phyloP scores from a whole-genome alignment of 1,140 invertebrate species.

The Aphelenchoides fujianensis region DNA sequence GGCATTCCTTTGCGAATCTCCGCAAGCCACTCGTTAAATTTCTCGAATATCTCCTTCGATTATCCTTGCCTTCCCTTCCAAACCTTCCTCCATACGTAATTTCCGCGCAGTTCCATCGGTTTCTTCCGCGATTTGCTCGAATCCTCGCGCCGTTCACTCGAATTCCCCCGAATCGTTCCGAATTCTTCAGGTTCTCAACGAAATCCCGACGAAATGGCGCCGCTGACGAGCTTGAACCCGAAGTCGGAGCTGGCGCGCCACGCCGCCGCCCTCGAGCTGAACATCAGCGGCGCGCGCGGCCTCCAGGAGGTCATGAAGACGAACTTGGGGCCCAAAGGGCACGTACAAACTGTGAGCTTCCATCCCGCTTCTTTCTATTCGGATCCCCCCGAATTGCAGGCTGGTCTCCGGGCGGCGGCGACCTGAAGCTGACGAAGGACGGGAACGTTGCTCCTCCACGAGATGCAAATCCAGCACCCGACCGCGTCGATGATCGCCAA shows the following conservation, averaged over 20 bases:
- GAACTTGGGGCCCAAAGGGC: constrained; percentile 96
- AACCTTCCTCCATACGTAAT: too few relatives aligned
- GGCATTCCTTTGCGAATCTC: too few relatives aligned
- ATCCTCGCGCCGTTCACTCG: too few relatives aligned
- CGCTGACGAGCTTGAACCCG: constrained; percentile 75
- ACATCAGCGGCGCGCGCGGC: constrained; percentile 92
- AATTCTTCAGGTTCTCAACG: constrained; percentile 1
- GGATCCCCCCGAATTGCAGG: constrained; percentile 68
- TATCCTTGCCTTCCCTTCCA: too few relatives aligned
- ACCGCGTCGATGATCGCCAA: constrained; percentile 95
- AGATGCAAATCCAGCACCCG: constrained; percentile 97
- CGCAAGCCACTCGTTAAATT: too few relatives aligned
- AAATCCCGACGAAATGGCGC: not conserved
- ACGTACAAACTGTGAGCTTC: constrained; percentile 99
- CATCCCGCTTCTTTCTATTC: not conserved
- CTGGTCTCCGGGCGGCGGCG: constrained; percentile 94
- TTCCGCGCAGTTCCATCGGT: too few relatives aligned
- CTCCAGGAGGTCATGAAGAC: constrained; percentile 97
- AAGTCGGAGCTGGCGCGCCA: constrained; percentile 97
- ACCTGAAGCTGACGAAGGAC: constrained; percentile 99
- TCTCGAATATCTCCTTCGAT: too few relatives aligned
- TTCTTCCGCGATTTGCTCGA: too few relatives aligned
- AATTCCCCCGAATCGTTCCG: not conserved
- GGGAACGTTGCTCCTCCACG: constrained; percentile 96
- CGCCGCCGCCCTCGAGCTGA: constrained; percentile 88